Evolutionary conservation across 2,113 vertebrate species (phyloP).

Genomic region (Gymnobelideus leadbeateri): DNA sequence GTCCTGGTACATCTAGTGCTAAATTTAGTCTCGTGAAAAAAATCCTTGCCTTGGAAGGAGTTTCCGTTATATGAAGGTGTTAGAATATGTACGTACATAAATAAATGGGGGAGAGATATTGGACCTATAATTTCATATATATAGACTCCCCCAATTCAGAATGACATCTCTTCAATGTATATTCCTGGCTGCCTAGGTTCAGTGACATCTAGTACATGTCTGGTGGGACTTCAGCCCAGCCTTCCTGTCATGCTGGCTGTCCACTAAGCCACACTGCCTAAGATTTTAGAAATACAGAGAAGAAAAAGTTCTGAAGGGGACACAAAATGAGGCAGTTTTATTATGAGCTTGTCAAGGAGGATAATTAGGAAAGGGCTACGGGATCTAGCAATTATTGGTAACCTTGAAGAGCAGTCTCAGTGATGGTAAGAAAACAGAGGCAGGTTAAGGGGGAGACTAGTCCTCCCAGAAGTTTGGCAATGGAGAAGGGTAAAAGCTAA

Average conservation of each 20-base stretch:
- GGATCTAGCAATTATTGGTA: not conserved
- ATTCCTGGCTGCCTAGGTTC: no score
- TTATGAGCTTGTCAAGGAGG: not conserved
- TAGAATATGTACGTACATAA: not conserved
- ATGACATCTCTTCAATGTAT: not conserved
- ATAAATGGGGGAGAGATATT: not conserved
- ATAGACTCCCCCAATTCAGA: not conserved
- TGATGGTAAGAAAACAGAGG: not conserved
- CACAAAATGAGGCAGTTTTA: not conserved
- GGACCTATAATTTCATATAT: not conserved
- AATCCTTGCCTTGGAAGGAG: not conserved
- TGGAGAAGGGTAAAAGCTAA: not conserved
- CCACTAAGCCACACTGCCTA: not conserved
- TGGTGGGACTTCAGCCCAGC: not conserved
- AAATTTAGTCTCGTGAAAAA: not conserved
- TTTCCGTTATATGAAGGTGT: not conserved
- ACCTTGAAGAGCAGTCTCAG: not conserved
- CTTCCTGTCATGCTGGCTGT: not conserved
- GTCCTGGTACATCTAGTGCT: not conserved
- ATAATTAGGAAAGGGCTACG: not conserved
- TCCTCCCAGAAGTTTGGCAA: not conserved
- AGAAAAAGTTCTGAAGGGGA: not conserved
- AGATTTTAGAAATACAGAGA: not conserved
- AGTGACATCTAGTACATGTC: not conserved
- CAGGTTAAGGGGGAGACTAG: not conserved